A percentile compares a stretch with the other conserved stretches of the same genome.
Evolutionary conservation across 2,113 vertebrate genomes (phyloP).

Genomic region (Oryzias javanicus): DNA sequence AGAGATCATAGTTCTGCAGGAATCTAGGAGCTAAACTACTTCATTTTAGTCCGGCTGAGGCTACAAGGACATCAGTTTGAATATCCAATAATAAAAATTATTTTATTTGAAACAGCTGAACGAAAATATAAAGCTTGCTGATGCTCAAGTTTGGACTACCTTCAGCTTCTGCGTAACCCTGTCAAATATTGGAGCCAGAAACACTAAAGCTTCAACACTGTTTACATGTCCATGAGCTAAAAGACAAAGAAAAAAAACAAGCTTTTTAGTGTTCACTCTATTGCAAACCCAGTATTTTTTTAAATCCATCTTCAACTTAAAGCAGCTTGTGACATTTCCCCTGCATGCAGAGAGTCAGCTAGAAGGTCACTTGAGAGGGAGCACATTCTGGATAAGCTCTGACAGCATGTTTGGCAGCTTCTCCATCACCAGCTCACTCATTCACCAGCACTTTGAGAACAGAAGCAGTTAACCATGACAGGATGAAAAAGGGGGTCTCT

Average conservation of each 20-base stretch:
- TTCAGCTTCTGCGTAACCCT: conserved; percentile 40
- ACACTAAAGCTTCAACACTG: conserved; percentile 74
- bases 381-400: conserved; percentile 26
- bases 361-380: conserved; percentile 64
- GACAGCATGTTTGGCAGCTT: conserved; percentile 27
- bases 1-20: conserved; percentile 22
- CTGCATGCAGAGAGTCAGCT: conserved; percentile 26
- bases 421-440: conserved; percentile 17
- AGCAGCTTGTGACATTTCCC: conserved; percentile 25
- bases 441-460: conserved; percentile 30
- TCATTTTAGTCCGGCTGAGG: conserved; percentile 14
- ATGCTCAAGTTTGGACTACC: conserved; percentile 48
- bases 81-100: conserved; percentile 39
- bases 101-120: conserved; percentile 37
- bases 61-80: conserved; percentile 40
- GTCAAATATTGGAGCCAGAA: conserved; percentile 53
- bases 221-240: conserved; percentile 46
- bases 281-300: conserved; percentile 27
- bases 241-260: conserved; percentile 14
- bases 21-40: conserved; percentile 37
- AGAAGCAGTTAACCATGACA: conserved; percentile 27
- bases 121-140: conserved; percentile 50
- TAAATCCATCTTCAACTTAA: conserved; percentile 35
- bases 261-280: conserved; percentile 32
- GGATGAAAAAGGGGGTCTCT: conserved; percentile 11